Conservation (phyloP, 2,888 invertebrate genomes). For the Sialis fuliginosa region DNA sequence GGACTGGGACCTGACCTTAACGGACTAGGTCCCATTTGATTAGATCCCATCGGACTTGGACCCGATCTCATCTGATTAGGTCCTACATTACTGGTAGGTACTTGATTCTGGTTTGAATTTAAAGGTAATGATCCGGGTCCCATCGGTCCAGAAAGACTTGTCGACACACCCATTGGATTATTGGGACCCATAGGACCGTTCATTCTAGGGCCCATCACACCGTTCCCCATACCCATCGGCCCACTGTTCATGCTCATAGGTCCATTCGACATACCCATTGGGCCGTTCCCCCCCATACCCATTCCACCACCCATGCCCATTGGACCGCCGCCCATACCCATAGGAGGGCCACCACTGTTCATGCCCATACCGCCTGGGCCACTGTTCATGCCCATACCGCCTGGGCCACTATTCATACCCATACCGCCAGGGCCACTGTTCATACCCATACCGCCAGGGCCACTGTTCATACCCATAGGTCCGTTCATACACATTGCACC, state of each 20-base stretch:
- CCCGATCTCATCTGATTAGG: neutral
- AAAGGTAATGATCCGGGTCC: neutral
- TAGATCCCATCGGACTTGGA: neutral
- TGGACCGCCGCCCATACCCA: conserved; percentile 42
- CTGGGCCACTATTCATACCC: conserved; percentile 16
- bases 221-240: conserved; percentile 17
- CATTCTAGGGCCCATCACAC: conserved; percentile 13
- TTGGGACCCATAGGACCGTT: conserved; percentile 17
- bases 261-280: conserved; percentile 13
- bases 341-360: conserved; percentile 10
- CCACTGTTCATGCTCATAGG: conserved; percentile 14
- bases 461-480: conserved; percentile 1
- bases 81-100: neutral
- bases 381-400: conserved; percentile 10
- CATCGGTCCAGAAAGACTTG: conserved; percentile 4
- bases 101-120: neutral
- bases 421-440: conserved; percentile 12
- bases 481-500: conserved; percentile 6
- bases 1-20: conserved; percentile 2
- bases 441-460: conserved; percentile 30
- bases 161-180: conserved; percentile 16
- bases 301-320: conserved; percentile 27
- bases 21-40: conserved; percentile 1
- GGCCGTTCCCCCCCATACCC: conserved; percentile 33
- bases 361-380: conserved; percentile 7